A percentile compares a stretch with the other conserved stretches of the same genome.
These are phyloP conservation scores for Cyanistes caeruleus DNA, from an alignment of 2,113 vertebrate species.

Conservation along the genomic window DNA sequence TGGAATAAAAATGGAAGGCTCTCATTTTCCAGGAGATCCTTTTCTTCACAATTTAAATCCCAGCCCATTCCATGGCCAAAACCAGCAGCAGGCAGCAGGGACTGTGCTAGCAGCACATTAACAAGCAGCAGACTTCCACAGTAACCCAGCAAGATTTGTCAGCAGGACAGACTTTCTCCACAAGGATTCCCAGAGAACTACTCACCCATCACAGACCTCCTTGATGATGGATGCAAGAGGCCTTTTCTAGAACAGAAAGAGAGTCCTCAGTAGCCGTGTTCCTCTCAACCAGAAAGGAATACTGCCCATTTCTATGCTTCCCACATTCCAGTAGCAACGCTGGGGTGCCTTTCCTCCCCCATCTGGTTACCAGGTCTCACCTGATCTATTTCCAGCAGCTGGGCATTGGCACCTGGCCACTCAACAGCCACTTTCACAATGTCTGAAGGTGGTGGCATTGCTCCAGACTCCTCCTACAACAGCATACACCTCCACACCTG, in stretches of 20 bases:
- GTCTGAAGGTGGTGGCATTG: slow-evolving; percentile 93
- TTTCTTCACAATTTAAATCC: not conserved
- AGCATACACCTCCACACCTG: slow-evolving; percentile 21
- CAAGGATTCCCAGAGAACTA: not conserved
- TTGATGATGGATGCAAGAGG: slow-evolving; percentile 93
- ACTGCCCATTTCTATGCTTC: not conserved
- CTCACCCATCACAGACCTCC: slow-evolving; percentile 98
- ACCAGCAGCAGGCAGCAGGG: not conserved
- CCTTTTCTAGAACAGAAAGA: slow-evolving; percentile 85
- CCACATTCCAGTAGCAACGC: not conserved
- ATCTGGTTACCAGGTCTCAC: slow-evolving; percentile 67
- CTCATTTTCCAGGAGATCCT: not conserved
- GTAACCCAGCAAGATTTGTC: not conserved
- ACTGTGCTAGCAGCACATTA: not conserved
- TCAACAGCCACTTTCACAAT: slow-evolving; percentile 98
- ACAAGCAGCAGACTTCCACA: not conserved
- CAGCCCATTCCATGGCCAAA: not conserved
- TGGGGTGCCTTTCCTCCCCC: not conserved
- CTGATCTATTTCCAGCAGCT: slow-evolving; percentile 98
- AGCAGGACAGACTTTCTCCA: not conserved
- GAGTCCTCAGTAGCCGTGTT: not conserved
- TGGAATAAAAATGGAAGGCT: not conserved
- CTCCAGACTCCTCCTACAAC: not conserved
- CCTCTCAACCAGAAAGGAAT: not conserved
- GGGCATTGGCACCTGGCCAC: slow-evolving; percentile 96